phyloP scores from a whole-genome alignment of 1,140 invertebrate genomes.

The Penaeus indicus region DNA sequence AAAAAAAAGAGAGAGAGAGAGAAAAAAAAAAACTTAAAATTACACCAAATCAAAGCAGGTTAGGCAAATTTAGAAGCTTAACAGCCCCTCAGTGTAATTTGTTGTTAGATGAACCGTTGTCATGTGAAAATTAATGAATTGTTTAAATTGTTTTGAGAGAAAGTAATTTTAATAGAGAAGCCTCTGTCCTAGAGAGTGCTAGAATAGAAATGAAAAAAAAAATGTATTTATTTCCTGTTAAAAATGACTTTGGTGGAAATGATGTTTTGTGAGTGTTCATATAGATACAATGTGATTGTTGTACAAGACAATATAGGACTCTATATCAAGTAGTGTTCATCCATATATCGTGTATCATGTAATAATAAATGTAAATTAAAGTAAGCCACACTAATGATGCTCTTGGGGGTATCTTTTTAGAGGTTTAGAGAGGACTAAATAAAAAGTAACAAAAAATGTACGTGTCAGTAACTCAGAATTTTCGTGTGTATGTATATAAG shows the following conservation, averaged over 20 bases:
- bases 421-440: neutral
- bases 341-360: slow-evolving; percentile 46
- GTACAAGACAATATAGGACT: slow-evolving; percentile 40
- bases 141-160: too few relatives aligned
- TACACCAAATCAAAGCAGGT: too few relatives aligned
- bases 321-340: slow-evolving; percentile 18
- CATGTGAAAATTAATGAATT: too few relatives aligned
- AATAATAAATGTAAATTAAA: slow-evolving; percentile 42
- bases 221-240: neutral
- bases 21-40: too few relatives aligned
- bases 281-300: slow-evolving; percentile 35
- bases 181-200: too few relatives aligned
- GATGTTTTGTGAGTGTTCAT: slow-evolving; percentile 8
- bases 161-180: too few relatives aligned
- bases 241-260: slow-evolving; percentile 14
- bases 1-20: too few relatives aligned
- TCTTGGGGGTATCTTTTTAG: slow-evolving; percentile 1
- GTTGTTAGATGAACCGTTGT: too few relatives aligned
- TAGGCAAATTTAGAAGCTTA: too few relatives aligned
- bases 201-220: neutral
- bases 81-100: too few relatives aligned
- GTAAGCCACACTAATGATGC: slow-evolving; percentile 34
- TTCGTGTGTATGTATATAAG: slow-evolving; percentile 40
- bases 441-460: slow-evolving; percentile 12
- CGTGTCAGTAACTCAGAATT: slow-evolving; percentile 23